Evolutionary conservation across 2,797 vertebrate species (phyloP).

Genomic region (Spea hammondii): DNA sequence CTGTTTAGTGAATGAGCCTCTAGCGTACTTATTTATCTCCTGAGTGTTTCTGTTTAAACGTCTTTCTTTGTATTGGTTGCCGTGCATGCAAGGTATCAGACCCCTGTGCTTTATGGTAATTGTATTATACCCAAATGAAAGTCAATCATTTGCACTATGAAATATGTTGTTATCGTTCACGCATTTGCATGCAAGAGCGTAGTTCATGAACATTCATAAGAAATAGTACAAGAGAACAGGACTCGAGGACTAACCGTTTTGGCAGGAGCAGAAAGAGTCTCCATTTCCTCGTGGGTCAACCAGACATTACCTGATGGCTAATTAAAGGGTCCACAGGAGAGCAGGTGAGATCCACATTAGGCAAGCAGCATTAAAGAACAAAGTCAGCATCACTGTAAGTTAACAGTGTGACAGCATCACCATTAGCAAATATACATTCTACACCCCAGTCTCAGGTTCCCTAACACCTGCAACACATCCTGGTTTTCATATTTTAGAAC

Average conservation of each 20-base stretch:
- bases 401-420: conserved; percentile 89
- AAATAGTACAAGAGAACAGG: conserved; percentile 31
- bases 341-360: conserved; percentile 79
- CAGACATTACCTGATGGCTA: conserved; percentile 98
- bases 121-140: no score
- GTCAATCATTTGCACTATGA: background rate
- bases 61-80: no score
- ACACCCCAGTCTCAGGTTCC: background rate
- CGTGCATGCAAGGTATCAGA: no score
- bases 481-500: no score
- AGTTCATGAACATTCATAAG: background rate
- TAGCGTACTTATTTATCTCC: no score
- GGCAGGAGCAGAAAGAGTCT: conserved; percentile 90
- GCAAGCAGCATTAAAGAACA: conserved; percentile 97
- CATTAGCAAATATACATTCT: conserved; percentile 68
- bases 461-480: background rate
- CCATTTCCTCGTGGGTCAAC: conserved; percentile 99
- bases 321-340: conserved; percentile 69
- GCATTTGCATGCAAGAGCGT: background rate
- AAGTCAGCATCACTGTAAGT: conserved; percentile 97
- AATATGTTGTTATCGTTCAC: background rate
- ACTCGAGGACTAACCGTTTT: conserved; percentile 87
- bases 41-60: no score
- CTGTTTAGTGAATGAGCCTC: no score
- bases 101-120: no score